Percentiles rank a stretch among this genome's conserved stretches.
phyloP scores from a whole-genome alignment of 2,888 invertebrate species.

The Patella caerulea region DNA sequence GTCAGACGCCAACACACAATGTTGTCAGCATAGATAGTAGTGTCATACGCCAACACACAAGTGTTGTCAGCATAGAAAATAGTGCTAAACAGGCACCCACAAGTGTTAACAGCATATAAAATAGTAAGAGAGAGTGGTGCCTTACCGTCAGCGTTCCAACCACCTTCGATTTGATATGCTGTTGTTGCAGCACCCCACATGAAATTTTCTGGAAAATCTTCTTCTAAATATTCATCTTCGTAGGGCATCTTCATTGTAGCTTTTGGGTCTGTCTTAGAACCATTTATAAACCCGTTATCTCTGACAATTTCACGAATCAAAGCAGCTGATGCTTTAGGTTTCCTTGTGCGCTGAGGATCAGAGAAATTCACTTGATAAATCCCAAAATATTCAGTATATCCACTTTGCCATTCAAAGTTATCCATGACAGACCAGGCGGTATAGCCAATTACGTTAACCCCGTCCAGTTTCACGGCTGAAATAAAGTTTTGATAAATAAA shows the following conservation, averaged over 20 bases:
- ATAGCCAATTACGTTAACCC: slow-evolving; percentile 76
- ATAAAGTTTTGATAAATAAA: slow-evolving; percentile 2
- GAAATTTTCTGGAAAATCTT: slow-evolving; percentile 49
- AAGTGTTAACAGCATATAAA: no score
- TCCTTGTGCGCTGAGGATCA: slow-evolving; percentile 78
- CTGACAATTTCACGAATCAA: slow-evolving; percentile 54
- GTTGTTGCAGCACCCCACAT: slow-evolving; percentile 71
- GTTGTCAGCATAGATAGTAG: no score
- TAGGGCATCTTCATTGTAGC: not conserved
- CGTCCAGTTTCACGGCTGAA: slow-evolving; percentile 55
- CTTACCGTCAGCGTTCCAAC: slow-evolving; percentile 76
- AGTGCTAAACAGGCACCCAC: no score
- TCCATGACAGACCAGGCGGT: slow-evolving; percentile 87
- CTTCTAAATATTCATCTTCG: slow-evolving; percentile 33
- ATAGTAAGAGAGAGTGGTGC: no score
- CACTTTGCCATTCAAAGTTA: slow-evolving; percentile 86
- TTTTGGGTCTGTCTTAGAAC: slow-evolving; percentile 31
- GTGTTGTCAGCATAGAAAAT: no score
- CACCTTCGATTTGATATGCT: slow-evolving; percentile 78
- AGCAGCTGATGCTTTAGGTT: slow-evolving; percentile 77
- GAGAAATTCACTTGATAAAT: slow-evolving; percentile 81
- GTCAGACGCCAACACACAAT: no score
- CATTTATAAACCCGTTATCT: slow-evolving; percentile 49
- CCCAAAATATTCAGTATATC: slow-evolving; percentile 81
- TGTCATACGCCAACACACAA: no score